Conservation (phyloP, 1,140 invertebrate species). For the Ips nitidus region DNA sequence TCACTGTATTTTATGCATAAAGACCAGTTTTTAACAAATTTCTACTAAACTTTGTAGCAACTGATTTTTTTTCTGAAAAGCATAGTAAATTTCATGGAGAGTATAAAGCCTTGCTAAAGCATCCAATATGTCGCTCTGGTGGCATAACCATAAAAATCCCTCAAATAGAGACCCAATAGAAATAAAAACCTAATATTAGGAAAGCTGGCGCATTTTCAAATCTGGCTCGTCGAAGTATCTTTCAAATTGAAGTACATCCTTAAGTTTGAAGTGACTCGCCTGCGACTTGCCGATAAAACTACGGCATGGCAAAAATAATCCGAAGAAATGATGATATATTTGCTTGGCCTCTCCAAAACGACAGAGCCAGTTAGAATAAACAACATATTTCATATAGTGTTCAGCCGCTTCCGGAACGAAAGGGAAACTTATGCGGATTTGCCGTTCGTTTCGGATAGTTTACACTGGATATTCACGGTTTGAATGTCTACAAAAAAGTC, state of each 20-base stretch:
- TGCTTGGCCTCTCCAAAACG: conserved; percentile 25
- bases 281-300: conserved; percentile 32
- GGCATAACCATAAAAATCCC: too few relatives aligned
- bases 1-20: too few relatives aligned
- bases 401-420: conserved; percentile 13
- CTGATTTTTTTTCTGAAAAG: too few relatives aligned
- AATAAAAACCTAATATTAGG: not conserved
- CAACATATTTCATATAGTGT: conserved; percentile 34
- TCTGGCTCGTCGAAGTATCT: conserved; percentile 1
- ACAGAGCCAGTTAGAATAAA: conserved; percentile 29
- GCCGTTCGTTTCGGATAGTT: not conserved
- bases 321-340: conserved; percentile 34
- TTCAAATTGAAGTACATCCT: conserved; percentile 33
- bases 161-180: not conserved
- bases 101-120: too few relatives aligned
- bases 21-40: too few relatives aligned
- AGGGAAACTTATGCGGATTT: conserved; percentile 26
- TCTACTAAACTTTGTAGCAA: too few relatives aligned
- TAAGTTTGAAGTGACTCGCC: conserved; percentile 21
- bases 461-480: not conserved
- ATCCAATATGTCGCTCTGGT: too few relatives aligned
- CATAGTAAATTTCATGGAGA: too few relatives aligned
- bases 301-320: conserved; percentile 28
- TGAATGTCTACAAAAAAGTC: too few relatives aligned
- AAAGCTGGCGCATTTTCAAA: not conserved